phyloP scores from a whole-genome alignment of 2,113 vertebrate genomes.

The Oryzias melastigma region DNA sequence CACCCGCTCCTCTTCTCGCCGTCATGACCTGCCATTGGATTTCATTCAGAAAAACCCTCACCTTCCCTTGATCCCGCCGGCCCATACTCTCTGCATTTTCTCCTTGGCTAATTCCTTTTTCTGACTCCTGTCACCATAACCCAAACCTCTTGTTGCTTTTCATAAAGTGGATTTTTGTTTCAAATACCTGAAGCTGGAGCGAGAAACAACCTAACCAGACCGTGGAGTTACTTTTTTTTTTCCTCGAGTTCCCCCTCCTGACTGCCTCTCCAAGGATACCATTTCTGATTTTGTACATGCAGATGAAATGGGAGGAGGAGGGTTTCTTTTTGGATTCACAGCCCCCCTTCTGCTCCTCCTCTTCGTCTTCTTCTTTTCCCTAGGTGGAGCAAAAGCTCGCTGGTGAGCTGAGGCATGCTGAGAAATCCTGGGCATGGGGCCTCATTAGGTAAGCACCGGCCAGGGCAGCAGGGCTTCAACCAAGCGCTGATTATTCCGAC shows the following conservation, averaged over 20 bases:
- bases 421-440: slow-evolving; percentile 70
- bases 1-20: slow-evolving; percentile 61
- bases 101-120: slow-evolving; percentile 7
- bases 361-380: slow-evolving; percentile 53
- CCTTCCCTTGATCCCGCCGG: slow-evolving; percentile 21
- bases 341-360: slow-evolving; percentile 35
- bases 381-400: slow-evolving; percentile 55
- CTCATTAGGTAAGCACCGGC: slow-evolving; percentile 79
- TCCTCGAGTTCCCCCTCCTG: slow-evolving; percentile 51
- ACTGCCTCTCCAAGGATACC: slow-evolving; percentile 60
- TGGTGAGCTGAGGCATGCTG: slow-evolving; percentile 54
- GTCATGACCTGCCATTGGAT: slow-evolving; percentile 84
- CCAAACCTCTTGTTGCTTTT: slow-evolving; percentile 16
- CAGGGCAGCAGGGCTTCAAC: slow-evolving; percentile 61
- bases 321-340: slow-evolving; percentile 40
- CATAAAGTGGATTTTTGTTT: slow-evolving; percentile 60
- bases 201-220: slow-evolving; percentile 26
- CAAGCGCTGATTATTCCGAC: slow-evolving; percentile 68
- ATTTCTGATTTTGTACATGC: slow-evolving; percentile 64
- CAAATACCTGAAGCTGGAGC: slow-evolving; percentile 49
- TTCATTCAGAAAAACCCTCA: slow-evolving; percentile 77
- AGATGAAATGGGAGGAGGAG: slow-evolving; percentile 59
- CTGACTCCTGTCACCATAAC: slow-evolving; percentile 48
- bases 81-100: slow-evolving; percentile 11
- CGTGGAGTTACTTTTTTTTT: slow-evolving; percentile 42